Conservation (phyloP, 2,113 vertebrate species). For the Entosphenus tridentatus region DNA sequence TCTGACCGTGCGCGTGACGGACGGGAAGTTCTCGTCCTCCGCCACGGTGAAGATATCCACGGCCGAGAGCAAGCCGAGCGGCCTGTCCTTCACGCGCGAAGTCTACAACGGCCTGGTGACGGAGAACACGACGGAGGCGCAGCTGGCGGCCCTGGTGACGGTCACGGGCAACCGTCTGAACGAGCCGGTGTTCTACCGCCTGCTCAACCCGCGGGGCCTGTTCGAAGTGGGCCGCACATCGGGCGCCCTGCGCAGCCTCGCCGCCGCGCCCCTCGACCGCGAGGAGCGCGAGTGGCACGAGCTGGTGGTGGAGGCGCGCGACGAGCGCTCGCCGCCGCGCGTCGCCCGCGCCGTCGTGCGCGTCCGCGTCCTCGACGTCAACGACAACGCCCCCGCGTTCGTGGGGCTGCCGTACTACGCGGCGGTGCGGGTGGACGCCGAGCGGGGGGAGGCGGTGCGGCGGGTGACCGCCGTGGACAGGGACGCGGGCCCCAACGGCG, state of each 20-base stretch:
- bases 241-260: constrained; percentile 61
- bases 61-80: constrained; percentile 66
- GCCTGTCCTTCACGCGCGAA: constrained; percentile 55
- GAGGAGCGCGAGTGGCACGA: constrained; percentile 79
- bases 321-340: constrained; percentile 51
- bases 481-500: constrained; percentile 69
- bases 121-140: constrained; percentile 59
- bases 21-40: constrained; percentile 70
- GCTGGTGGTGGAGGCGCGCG: constrained; percentile 65
- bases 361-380: constrained; percentile 67
- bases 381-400: constrained; percentile 71
- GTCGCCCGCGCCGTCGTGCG: constrained; percentile 63
- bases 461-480: constrained; percentile 55
- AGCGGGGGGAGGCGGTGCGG: constrained; percentile 57
- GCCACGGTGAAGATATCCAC: constrained; percentile 50
- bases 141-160: constrained; percentile 65
- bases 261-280: constrained; percentile 59
- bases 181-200: constrained; percentile 63
- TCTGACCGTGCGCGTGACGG: constrained; percentile 57
- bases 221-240: constrained; percentile 74
- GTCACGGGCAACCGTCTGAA: constrained; percentile 71
- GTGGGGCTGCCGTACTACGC: constrained; percentile 86
- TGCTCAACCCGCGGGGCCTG: constrained; percentile 65
- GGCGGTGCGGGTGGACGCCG: constrained; percentile 75
- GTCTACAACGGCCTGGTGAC: constrained; percentile 58